Conservation (phyloP, 2,797 vertebrate species). For the Hoplostethus atlanticus region DNA sequence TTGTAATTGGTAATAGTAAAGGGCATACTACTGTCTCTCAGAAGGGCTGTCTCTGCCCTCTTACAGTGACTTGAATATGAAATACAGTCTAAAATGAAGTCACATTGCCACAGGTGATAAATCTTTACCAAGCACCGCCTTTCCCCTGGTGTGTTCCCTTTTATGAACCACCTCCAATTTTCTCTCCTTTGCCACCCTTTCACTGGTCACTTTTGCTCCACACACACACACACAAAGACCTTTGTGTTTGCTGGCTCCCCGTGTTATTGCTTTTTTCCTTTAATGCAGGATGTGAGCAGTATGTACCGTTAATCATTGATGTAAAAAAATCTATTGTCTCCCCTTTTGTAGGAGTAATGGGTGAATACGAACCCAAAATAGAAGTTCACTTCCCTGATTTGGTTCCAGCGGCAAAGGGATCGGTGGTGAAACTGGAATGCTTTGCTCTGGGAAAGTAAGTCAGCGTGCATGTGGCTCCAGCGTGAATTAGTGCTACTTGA, state of each 20-base stretch:
- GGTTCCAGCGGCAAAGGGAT: slow-evolving; percentile 93
- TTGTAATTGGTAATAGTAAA: slow-evolving; percentile 52
- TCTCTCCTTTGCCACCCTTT: slow-evolving; percentile 41
- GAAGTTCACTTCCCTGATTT: slow-evolving; percentile 96
- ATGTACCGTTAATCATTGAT: slow-evolving; percentile 69
- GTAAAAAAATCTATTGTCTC: slow-evolving; percentile 67
- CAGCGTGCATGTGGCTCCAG: slow-evolving; percentile 44
- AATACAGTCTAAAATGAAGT: slow-evolving; percentile 72
- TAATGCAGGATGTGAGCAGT: slow-evolving; percentile 57
- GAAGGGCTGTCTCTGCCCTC: slow-evolving; percentile 32
- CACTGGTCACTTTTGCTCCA: slow-evolving; percentile 53
- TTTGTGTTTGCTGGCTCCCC: slow-evolving; percentile 56
- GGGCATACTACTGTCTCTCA: slow-evolving; percentile 34
- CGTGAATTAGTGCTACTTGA: slow-evolving; percentile 39
- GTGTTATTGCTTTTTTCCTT: slow-evolving; percentile 55
- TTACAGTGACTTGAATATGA: slow-evolving; percentile 65
- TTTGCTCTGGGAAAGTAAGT: slow-evolving; percentile 98
- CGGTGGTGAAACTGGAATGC: slow-evolving; percentile 93
- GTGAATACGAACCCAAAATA: slow-evolving; percentile 98
- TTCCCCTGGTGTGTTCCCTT: slow-evolving; percentile 67
- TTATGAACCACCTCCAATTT: slow-evolving; percentile 60
- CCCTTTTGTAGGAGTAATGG: slow-evolving; percentile 90
- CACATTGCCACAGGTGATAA: slow-evolving; percentile 73
- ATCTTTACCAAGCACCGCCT: slow-evolving; percentile 58
- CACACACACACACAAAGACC: slow-evolving; percentile 43